These are phyloP conservation scores for Linnaemya vulpina DNA, from an alignment of 2,888 invertebrate species.

Conservation along the genomic window DNA sequence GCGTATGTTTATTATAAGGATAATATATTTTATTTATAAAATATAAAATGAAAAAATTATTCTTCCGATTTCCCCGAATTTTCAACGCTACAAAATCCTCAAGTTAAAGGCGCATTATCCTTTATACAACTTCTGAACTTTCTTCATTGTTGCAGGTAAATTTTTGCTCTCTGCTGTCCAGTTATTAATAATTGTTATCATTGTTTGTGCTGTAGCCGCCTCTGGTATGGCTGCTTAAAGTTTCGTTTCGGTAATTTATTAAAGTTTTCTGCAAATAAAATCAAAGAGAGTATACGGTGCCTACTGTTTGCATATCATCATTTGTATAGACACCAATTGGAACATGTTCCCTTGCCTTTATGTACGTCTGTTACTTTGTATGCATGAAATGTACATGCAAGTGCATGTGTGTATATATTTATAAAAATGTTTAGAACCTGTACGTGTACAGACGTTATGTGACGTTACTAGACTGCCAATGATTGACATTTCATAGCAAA, in stretches of 20 bases:
- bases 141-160: neutral
- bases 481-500: constrained; percentile 73
- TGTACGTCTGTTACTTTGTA: constrained; percentile 19
- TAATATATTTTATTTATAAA: too few relatives aligned
- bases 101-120: too few relatives aligned
- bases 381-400: constrained; percentile 16
- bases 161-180: neutral
- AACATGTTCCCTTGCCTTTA: neutral
- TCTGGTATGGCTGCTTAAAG: constrained; percentile 37
- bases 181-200: constrained; percentile 17
- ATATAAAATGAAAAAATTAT: too few relatives aligned
- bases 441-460: constrained; percentile 71
- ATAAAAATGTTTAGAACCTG: constrained; percentile 25
- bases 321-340: constrained; percentile 51
- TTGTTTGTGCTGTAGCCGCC: constrained; percentile 21
- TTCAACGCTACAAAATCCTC: too few relatives aligned
- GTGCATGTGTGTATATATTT: constrained; percentile 7
- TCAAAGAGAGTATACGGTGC: constrained; percentile 51
- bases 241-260: constrained; percentile 67
- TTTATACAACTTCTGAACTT: too few relatives aligned
- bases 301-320: constrained; percentile 69
- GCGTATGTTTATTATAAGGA: too few relatives aligned
- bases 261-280: constrained; percentile 66
- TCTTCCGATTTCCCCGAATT: too few relatives aligned
- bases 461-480: constrained; percentile 72